Base-by-base conservation (phyloP, 2,888 invertebrate species). In the Drosophila pegasa region DNA sequence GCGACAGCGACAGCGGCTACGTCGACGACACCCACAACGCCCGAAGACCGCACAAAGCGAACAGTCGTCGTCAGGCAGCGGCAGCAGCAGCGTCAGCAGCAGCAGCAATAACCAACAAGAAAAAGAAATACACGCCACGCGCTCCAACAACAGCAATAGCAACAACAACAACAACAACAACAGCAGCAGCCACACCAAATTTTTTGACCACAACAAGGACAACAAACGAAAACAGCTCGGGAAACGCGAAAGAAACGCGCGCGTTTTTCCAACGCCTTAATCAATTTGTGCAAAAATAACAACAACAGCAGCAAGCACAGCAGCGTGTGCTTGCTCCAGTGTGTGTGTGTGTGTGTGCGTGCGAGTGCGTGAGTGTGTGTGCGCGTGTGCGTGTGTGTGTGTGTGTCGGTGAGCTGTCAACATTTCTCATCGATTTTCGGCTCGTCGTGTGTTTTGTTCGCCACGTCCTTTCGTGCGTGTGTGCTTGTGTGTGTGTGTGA, bases 11-110 rank as follows among this genome's bases (percentile, higher is more conserved):
- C 65, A 66, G 60, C 75, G 59, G 40, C 74, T 38, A 62, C 74
- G 73, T 47, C 68, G 75, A 63, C 79, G 79, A 71, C 76, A 79
- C 76, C 76, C 76, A 77, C 76, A 75, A 77, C 79, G 76, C 52
- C 38, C 76, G 79, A 76, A 79, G 76, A 75, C 80, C 61, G 66
- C 57, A 55, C 51, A 59, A 70, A 79, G 59, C 68, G 71, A 72
- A 82, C 80, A 79, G 86, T 80, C 86, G 87, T 75, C 75, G 79
- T 87, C 64, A 78, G 79, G 87, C 81, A 87, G 78, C 88, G 84
- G 83, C 87, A 88, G 83, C 87, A 82, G 82, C 86, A 77, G 71
- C 83, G 67, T 60, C 78, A 74, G 65, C 76, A 79, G 79, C 75
- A 78, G 75, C 79, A 80, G 80, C 77, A 59, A 38, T 50, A 75